Evolutionary conservation across 2,797 vertebrate genomes (phyloP).

Genomic region (Sphenopsis melanotis): DNA sequence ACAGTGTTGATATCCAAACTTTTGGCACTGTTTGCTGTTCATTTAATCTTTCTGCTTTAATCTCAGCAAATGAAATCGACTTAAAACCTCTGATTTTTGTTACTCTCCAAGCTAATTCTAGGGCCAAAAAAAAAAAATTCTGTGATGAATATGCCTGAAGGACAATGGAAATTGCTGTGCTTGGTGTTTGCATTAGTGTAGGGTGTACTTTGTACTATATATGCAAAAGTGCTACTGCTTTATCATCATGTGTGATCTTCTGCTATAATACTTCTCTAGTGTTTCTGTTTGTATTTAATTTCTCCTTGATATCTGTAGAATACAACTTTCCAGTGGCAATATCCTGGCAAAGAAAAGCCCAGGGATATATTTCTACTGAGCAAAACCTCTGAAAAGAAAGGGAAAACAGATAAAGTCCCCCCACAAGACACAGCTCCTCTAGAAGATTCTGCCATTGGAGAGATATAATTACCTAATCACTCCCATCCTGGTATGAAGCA

Average conservation of each 20-base stretch:
- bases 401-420: neutral
- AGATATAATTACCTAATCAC: neutral
- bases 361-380: neutral
- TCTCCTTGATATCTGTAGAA: neutral
- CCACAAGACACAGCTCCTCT: neutral
- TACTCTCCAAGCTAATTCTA: neutral
- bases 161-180: neutral
- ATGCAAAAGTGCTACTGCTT: neutral
- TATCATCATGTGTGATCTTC: constrained; percentile 18
- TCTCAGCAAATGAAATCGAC: neutral
- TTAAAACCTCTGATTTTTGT: constrained; percentile 14
- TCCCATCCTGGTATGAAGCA: neutral
- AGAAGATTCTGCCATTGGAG: neutral
- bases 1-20: neutral
- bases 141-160: constrained; percentile 17
- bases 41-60: constrained; percentile 46
- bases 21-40: neutral
- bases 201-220: constrained; percentile 3
- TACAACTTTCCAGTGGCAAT: neutral
- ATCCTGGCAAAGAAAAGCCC: neutral
- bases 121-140: neutral
- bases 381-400: neutral
- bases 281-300: constrained; percentile 6
- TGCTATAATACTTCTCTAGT: neutral
- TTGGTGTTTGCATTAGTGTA: neutral